Base-by-base conservation (phyloP, 2,113 vertebrate genomes). In the Grammomys dolichurus region DNA sequence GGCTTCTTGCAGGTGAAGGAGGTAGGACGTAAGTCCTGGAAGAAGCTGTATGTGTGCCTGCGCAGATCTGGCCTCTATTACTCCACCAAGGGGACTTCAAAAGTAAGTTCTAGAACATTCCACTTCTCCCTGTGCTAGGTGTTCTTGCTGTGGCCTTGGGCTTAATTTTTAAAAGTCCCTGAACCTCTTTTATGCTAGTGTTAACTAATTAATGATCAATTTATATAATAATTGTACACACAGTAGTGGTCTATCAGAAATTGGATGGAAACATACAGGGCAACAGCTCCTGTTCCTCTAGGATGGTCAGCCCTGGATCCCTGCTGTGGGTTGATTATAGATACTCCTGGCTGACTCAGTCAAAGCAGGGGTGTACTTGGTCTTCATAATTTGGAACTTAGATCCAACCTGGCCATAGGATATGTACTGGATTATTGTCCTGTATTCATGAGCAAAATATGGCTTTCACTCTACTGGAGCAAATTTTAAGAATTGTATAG, bases 41-140 rank as follows among this genome's bases (percentile, higher is more conserved):
- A 99, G 98, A 99, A 99, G 96, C 96, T 99, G 87, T 99, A 99
- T 90, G 99, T 99, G 98, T 99, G 99, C 98, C 98, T 99, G 98
- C 99, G 99, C 75, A 98, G 99, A 93, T 99, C 99, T 0, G 99
- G 99, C 96, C 99, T 99, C 93, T 99, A 99, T 97, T 99, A 98
- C 97, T 99, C 99, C 95, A 99, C 99, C 54, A 99, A 99, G 99
- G 99, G 99, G 97, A 99, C 98, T 82, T 99, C 99, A 67, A 99
- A 99, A 99, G 99, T 99, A 98, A 97, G 97, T 96, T 67, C 77
- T 40, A 31, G 58, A 77, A 54, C 40, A 9, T 4, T 19, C 40
- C 36, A 0, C 46, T 26, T 54, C 31, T 51, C 33, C 46, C 16
- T 51, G 43, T 1, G 3, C 33, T 70, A 9, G 19, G 46, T n/a